Evolutionary conservation across 2,888 invertebrate genomes (phyloP).

Genomic region (Agrotis segetum): DNA sequence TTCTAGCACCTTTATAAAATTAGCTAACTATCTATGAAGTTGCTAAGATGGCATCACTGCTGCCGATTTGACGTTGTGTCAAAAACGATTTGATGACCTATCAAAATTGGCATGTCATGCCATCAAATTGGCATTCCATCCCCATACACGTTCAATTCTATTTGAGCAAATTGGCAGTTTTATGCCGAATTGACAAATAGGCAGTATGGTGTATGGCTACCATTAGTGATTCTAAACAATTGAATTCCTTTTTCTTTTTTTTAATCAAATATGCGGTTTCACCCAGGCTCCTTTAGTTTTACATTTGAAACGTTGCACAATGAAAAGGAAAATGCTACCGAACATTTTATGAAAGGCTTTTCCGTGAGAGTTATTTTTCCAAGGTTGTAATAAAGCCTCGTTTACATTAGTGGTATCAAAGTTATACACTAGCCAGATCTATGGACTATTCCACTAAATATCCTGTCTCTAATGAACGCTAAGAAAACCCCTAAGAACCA

Average conservation of each 20-base stretch:
- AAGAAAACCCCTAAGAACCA: neutral
- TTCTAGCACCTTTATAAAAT: too few relatives aligned
- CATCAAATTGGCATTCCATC: too few relatives aligned
- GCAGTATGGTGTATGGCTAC: too few relatives aligned
- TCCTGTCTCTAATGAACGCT: slow-evolving; percentile 4
- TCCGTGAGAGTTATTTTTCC: slow-evolving; percentile 12
- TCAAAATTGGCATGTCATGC: too few relatives aligned
- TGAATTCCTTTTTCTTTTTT: slow-evolving; percentile 15
- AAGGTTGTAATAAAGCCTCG: slow-evolving; percentile 7
- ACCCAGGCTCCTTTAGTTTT: slow-evolving; percentile 6
- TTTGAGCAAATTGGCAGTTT: too few relatives aligned
- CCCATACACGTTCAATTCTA: too few relatives aligned
- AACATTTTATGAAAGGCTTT: slow-evolving; percentile 22
- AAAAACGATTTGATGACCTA: too few relatives aligned
- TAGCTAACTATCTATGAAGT: too few relatives aligned
- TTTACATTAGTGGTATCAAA: slow-evolving; percentile 15
- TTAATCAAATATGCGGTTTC: slow-evolving; percentile 8
- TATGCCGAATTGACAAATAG: too few relatives aligned
- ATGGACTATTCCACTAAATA: neutral
- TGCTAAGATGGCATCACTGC: too few relatives aligned
- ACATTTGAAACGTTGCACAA: slow-evolving; percentile 19
- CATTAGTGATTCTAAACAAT: slow-evolving; percentile 28
- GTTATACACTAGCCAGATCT: neutral
- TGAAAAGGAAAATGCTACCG: slow-evolving; percentile 11
- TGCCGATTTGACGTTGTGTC: too few relatives aligned